Evolutionary conservation across 1,140 invertebrate species (phyloP), one percentile per base, ranked within the genome.

Genomic region (Eupristina koningsbergeri): DNA sequence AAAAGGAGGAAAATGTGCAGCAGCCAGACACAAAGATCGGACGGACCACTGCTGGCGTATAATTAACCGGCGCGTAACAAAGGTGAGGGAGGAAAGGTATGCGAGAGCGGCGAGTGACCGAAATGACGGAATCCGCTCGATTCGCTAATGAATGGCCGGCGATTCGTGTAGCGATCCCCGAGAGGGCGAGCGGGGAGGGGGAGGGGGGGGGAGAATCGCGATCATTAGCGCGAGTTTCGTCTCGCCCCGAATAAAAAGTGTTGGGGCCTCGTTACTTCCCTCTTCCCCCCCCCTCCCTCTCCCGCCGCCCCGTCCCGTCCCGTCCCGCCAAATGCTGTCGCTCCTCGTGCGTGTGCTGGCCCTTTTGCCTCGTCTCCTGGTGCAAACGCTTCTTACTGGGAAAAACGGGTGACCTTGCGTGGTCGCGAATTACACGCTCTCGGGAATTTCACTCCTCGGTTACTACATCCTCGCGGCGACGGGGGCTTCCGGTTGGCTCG

Each of bases 371-470:
- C 9, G 3, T 26, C 9, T 34, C 31, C 31, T 63, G 50, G 69
- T 81, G 80, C 41, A 81, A 53, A 71, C 64, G 29, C 63, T 9
- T 82, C 76, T 50, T 64, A 82, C 75, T 53, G 47, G 80, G 22
- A 80, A 45, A 47, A 41, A 8, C 17, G 29, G 45, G 45, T 73
- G 82, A 79, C 82, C 82, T 83, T 83, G 82, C 75, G 26, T 22
- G 76, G n/a, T 83, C 63, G 74, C 73, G 73, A 77, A 83, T 83
- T 83, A 83, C 73, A 71, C 64, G 78, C 63, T 67, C 58, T 41
- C 74, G 75, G 39, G 83, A 84, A 80, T 84, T 84, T 80, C 83
- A 84, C 83, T 53, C 39, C n/a, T 64, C 73, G 78, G 73, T 67
- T 73, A 79, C 64, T 61, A 73, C 75, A 75, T 39, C 74, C 39